Base-by-base conservation (phyloP, 2,888 invertebrate genomes). In the Protophormia terraenovae region DNA sequence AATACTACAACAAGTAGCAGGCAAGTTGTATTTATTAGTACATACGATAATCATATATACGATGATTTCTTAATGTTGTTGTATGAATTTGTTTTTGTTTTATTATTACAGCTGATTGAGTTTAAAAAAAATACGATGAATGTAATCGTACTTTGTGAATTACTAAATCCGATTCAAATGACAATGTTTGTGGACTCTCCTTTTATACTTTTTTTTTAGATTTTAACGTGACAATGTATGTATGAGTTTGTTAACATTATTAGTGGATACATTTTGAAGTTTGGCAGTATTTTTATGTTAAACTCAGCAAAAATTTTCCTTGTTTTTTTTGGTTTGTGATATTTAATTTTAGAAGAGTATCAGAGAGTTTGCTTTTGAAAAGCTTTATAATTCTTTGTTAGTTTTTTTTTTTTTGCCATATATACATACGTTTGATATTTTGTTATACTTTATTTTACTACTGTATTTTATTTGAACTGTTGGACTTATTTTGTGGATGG, bases 401-500 rank as follows among this genome's bases (percentile, higher is more conserved):
- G 2, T 45, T 66, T 16, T 67, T 22, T 0, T 35, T 29, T 47
- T 16, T 8, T n/a, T n/a, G n/a, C n/a, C n/a, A n/a, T n/a, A n/a
- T n/a, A n/a, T n/a, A n/a, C n/a, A n/a, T 62, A 38, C 19, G 16
- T 19, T 50, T 50, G 4, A 7, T 53, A 14, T 24, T 14, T 53
- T 24, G 12, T 29, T 47, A 8, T 27, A 53, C 8, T 69, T 69
- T 6, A 32, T 35, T 41, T 45, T 45, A 19, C 72, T 58, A 41
- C 10, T 72, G 58, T 12, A 47, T 60, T 75, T 76, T 10, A 47
- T 73, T 75, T 66, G 76, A 76, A 66, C 66, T 76, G 76, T 66
- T 76, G 76, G 76, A 76, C 66, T 76, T 76, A 35, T 38, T 53
- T 76, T 66, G n/a, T 76, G 22, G 14, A 60, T 32, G 60, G 32